Conservation (phyloP, 1,140 invertebrate species). For the Brachionus rotundiformis region DNA sequence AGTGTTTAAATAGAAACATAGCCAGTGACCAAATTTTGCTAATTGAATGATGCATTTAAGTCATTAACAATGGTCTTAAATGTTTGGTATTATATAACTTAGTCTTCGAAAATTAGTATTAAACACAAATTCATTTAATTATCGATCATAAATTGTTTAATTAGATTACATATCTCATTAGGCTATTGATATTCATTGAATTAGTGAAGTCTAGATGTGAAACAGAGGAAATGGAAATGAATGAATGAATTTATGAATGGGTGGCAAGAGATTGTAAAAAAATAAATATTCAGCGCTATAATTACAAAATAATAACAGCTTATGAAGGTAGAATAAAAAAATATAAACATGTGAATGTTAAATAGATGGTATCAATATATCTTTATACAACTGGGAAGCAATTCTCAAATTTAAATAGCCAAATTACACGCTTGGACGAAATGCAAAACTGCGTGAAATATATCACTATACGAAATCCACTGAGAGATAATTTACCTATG, state of each 20-base stretch:
- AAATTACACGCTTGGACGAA: background rate
- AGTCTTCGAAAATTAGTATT: background rate
- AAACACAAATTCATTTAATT: background rate
- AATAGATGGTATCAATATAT: background rate
- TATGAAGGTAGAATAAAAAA: background rate
- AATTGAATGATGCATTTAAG: constrained; percentile 8
- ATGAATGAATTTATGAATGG: too few relatives aligned
- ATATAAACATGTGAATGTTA: background rate
- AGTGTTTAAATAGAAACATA: background rate
- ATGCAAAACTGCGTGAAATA: constrained; percentile 1
- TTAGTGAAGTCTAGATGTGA: constrained; percentile 7
- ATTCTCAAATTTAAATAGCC: background rate
- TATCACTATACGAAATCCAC: constrained; percentile 2
- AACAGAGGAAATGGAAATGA: background rate
- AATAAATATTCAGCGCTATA: background rate
- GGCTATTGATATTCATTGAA: background rate
- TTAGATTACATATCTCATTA: constrained; percentile 24
- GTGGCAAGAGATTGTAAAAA: constrained; percentile 7
- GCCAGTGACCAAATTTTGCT: background rate
- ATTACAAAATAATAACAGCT: background rate
- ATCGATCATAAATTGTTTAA: constrained; percentile 26
- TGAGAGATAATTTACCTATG: constrained; percentile 13
- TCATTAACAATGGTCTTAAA: constrained; percentile 18
- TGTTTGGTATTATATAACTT: constrained; percentile 18
- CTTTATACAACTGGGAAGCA: background rate